Evolutionary conservation across 2,797 vertebrate species (phyloP).

Genomic region (Bucorvus abyssinicus): DNA sequence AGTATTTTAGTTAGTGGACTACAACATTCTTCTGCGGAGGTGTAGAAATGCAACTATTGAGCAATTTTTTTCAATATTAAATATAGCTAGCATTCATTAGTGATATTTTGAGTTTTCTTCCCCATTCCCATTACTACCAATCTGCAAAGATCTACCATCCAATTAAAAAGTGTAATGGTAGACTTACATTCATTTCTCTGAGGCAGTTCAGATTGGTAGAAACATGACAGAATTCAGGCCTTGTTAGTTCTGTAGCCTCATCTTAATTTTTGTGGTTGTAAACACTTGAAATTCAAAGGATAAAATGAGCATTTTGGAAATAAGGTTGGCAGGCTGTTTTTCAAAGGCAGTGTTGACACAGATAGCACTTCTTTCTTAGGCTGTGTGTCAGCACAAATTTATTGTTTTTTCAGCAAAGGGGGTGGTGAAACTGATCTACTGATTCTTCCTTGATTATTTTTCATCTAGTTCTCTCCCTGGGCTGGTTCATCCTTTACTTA

Average conservation of each 20-base stretch:
- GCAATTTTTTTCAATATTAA: not conserved
- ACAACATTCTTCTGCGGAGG: not conserved
- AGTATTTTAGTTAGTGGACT: not conserved
- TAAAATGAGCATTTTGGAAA: not conserved
- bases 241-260: not conserved
- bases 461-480: not conserved
- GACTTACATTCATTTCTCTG: not conserved
- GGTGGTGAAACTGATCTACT: not conserved
- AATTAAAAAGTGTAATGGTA: fast-evolving
- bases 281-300: not conserved
- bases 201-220: not conserved
- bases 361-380: not conserved
- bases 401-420: not conserved
- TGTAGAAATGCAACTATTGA: not conserved
- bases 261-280: not conserved
- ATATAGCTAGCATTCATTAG: not conserved
- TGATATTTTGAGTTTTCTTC: not conserved
- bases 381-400: not conserved
- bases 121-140: fast-evolving
- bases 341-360: not conserved
- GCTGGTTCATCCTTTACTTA: not conserved
- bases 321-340: not conserved
- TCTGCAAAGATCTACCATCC: not conserved
- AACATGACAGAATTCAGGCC: fast-evolving
- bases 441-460: not conserved